Evolutionary conservation across 2,797 vertebrate genomes (phyloP), one percentile per base, ranked within the genome.

Genomic region (Leucoraja ocellata): DNA sequence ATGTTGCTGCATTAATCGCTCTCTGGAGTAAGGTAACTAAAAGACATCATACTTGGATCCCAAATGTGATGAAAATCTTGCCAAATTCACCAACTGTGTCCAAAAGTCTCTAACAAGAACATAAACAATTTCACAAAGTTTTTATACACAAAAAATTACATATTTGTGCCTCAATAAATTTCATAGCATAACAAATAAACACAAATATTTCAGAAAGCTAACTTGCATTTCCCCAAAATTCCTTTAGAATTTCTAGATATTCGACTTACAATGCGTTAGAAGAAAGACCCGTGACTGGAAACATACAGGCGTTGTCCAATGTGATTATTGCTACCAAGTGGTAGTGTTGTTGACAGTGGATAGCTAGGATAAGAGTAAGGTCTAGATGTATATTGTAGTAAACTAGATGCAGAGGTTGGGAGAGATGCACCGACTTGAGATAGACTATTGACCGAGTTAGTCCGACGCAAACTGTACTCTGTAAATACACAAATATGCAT

Each of bases 231-330:
- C n/a, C 93, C 79, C 79, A 65, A 92, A 78, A 80, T 18, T 23
- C 76, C 18, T 73, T 68, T 80, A 83, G 77, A 65, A 93, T 81
- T 36, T 65, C 32, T 36, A 32, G 18, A 36, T 71, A 93, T 81
- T 39, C 77, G 10, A 81, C n/a, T 77, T 65, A 65, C 21, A 81
- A 36, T 78, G 63, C 36, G 94, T 95, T 95, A 96, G 95, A 96
- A 96, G 94, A 96, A 96, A 93, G 94, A 94, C 94, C 95, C 94
- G 95, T 97, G 96, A 96, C 95, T 96, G 94, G 94, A 95, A 94
- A 95, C 93, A 93, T 94, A 95, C 25, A 96, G 94, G 94, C 95
- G 95, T 91, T 96, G 96, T 94, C 96, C 96, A 94, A 95, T 93
- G 93, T 94, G 94, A 95, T 95, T 95, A 95, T 94, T 94, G 93